Base-by-base conservation (phyloP, 2,113 vertebrate genomes). In the Leptobrachium ailaonicum region DNA sequence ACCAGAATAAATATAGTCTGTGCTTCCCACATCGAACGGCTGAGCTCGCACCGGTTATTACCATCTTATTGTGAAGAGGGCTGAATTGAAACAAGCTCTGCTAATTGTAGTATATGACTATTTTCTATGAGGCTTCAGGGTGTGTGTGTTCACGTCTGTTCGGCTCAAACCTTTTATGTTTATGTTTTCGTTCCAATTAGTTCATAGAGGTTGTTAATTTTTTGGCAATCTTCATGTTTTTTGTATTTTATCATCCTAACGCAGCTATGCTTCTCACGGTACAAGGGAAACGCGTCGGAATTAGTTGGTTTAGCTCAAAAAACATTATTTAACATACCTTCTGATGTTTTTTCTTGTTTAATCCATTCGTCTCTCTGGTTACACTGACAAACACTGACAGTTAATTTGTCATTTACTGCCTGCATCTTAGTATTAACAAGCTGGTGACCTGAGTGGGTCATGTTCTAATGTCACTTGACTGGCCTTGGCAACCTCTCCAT, bases 1-100 rank as follows among this genome's bases (percentile, higher is more conserved):
- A 83, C 84, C 80, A 85, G 85, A 87, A 88, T 88, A 90, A 91
- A 88, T 87, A 86, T 86, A 85, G 85, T 83, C 83, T 83, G 68
- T 5, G 83, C 87, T 84, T 88, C 86, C 87, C 44, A 74, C 54
- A 72, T 84, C 82, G 84, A 77, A 84, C 9, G 14, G 84, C 79
- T 32, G 84, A 85, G 77, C 82, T 80, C 53, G 58, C 53, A 1
- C 3, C 60, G 76, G 72, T 53, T 73, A 79, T 82, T 82, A 83
- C 14, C 56, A 54, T 60, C 82, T 60, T 56, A 63, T 20, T 43
- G 68, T 50, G 12, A 12, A 71, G 56, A n/a, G 54, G 68, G 6
- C 20, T 10, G 54, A 13, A 12, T 80, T 67, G 6, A 70, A 66
- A 58, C 76, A 14, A 2, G 69, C 80, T 84, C 32, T 64, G 67